phyloP scores from a whole-genome alignment of 2,888 invertebrate species.

The Ryuthela nishihirai region DNA sequence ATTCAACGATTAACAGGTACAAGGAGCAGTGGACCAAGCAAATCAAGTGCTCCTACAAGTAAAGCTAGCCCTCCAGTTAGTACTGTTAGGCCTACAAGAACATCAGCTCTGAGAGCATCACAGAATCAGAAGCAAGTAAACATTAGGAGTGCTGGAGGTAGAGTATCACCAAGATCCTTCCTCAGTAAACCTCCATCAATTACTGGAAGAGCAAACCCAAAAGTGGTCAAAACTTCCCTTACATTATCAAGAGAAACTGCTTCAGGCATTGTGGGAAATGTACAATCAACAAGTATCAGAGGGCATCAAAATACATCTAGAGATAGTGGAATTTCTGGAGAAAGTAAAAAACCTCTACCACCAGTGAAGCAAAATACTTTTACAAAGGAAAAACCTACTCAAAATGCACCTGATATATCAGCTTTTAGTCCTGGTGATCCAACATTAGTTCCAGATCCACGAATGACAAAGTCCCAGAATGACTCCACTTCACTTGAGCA shows the following conservation, averaged over 20 bases:
- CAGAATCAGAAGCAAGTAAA: constrained; percentile 26
- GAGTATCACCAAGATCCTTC: constrained; percentile 27
- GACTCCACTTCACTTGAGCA: too few species aligned
- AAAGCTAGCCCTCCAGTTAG: constrained; percentile 21
- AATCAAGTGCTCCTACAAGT: constrained; percentile 3
- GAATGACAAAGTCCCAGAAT: too few species aligned
- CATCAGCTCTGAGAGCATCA: constrained; percentile 35
- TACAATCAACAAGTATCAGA: background rate
- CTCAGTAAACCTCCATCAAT: constrained; percentile 27
- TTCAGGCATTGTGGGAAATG: too few species aligned
- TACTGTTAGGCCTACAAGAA: constrained; percentile 35
- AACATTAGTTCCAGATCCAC: too few species aligned
- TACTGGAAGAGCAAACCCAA: background rate
- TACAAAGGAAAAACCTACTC: constrained; percentile 66
- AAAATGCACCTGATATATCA: constrained; percentile 32
- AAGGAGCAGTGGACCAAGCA: constrained; percentile 8
- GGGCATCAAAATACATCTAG: constrained; percentile 1
- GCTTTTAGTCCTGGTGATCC: background rate
- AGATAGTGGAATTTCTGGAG: background rate
- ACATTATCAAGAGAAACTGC: background rate
- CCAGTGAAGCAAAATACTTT: constrained; percentile 85
- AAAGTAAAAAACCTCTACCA: constrained; percentile 53
- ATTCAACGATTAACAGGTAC: constrained; percentile 22
- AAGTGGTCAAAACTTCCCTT: too few species aligned
- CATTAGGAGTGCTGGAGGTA: constrained; percentile 4